phyloP scores from a whole-genome alignment of 2,113 vertebrate species.

The Rhadina sibilatrix region DNA sequence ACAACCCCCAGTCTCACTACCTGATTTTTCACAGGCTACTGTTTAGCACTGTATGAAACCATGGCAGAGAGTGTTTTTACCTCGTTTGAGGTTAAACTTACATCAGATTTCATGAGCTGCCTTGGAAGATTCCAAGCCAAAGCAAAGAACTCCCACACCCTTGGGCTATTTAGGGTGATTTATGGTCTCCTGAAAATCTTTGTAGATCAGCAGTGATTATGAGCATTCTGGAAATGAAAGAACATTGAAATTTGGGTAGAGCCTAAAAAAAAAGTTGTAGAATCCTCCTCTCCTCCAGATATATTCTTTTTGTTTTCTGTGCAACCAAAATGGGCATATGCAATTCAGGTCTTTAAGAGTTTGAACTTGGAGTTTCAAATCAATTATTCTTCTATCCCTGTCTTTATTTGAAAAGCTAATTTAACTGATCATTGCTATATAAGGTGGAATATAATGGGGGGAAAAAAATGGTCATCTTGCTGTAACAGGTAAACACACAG shows the following conservation, averaged over 20 bases:
- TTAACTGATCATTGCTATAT: neutral
- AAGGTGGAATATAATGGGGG: neutral
- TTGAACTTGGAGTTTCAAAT: neutral
- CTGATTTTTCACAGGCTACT: neutral
- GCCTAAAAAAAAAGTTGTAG: neutral
- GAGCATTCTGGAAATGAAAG: neutral
- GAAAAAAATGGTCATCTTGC: neutral
- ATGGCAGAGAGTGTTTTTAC: neutral
- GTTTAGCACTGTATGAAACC: neutral
- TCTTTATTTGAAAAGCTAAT: neutral
- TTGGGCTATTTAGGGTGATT: neutral
- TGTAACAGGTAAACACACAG: neutral
- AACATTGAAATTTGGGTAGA: neutral
- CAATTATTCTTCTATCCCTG: neutral
- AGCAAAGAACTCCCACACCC: neutral
- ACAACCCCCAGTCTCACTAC: neutral
- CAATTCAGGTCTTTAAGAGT: neutral
- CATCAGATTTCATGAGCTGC: neutral
- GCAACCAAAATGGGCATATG: neutral
- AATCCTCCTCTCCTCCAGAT: neutral
- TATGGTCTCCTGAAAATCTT: neutral
- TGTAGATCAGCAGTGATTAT: neutral
- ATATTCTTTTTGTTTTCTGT: neutral
- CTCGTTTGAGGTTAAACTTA: neutral
- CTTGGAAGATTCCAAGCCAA: neutral